Percentiles rank a stretch among this genome's conserved stretches.
Conservation (phyloP, 2,888 invertebrate species). For the Gonocerus acuteangulatus region DNA sequence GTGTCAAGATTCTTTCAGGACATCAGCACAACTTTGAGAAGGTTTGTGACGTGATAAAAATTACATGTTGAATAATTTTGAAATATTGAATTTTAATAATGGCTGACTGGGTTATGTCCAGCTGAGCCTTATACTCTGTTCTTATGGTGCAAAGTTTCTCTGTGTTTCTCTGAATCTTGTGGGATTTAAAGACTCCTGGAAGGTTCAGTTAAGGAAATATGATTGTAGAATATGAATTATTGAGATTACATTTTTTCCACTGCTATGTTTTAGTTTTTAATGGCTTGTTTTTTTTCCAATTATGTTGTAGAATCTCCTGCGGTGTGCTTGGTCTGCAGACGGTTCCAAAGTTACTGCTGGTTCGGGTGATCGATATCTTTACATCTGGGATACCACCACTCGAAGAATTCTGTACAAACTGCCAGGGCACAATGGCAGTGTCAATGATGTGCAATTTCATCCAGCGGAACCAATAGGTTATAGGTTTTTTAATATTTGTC, state of each 20-base stretch:
- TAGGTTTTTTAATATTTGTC: constrained; percentile 41
- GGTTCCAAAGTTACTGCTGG: constrained; percentile 86
- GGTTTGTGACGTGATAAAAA: constrained; percentile 42
- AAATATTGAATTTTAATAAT: background rate
- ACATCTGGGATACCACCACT: constrained; percentile 94
- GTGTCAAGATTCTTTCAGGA: constrained; percentile 83
- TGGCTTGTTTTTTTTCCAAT: too few species aligned
- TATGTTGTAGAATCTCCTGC: constrained; percentile 65
- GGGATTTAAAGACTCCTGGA: too few species aligned
- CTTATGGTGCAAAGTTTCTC: too few species aligned
- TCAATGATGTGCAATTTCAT: constrained; percentile 94
- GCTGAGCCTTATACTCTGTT: too few species aligned
- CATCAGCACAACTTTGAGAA: constrained; percentile 98
- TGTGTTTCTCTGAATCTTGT: too few species aligned
- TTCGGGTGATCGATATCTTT: constrained; percentile 90
- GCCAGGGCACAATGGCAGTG: constrained; percentile 95
- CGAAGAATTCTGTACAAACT: constrained; percentile 89
- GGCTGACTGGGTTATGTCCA: too few species aligned
- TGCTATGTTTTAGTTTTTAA: too few species aligned
- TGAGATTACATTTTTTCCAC: too few species aligned
- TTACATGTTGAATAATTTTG: background rate
- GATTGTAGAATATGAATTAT: too few species aligned
- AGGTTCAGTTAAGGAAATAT: too few species aligned
- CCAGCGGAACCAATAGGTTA: constrained; percentile 82
- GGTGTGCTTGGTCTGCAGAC: constrained; percentile 89